Conservation (phyloP, 2,797 vertebrate species). For the Cossypha heuglini region DNA sequence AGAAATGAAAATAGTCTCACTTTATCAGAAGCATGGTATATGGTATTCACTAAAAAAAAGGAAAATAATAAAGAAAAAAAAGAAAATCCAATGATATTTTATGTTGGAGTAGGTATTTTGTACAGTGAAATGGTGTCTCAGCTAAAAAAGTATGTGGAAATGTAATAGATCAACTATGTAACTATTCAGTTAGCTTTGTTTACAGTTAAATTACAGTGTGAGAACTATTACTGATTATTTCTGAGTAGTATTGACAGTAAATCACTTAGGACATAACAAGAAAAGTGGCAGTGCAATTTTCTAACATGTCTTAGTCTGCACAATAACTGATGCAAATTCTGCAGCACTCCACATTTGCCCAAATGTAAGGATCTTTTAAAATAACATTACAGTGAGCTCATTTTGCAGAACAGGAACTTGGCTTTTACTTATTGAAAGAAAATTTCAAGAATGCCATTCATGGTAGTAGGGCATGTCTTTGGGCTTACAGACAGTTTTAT, state of each 20-base stretch:
- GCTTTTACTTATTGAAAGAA: neutral
- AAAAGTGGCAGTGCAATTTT: neutral
- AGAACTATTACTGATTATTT: neutral
- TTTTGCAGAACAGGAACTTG: neutral
- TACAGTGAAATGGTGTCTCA: neutral
- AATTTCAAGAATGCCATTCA: neutral
- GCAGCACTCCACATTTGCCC: neutral
- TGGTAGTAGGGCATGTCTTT: neutral
- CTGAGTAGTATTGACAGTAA: neutral
- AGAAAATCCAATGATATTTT: neutral
- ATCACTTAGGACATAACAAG: neutral
- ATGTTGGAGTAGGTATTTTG: neutral
- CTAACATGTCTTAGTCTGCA: neutral
- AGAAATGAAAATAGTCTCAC: neutral
- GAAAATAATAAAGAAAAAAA: neutral
- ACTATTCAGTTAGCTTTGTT: neutral
- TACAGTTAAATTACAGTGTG: neutral
- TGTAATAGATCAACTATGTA: neutral
- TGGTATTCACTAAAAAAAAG: neutral
- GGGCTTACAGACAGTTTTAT: neutral
- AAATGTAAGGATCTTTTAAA: neutral
- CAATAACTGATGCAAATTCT: neutral
- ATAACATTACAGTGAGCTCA: rapidly evolving
- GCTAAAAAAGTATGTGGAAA: neutral
- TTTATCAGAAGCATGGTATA: neutral